Evolutionary conservation across 1,140 invertebrate species (phyloP), one percentile per base, ranked within the genome.

Genomic region (Lordiphosa clarofinis): DNA sequence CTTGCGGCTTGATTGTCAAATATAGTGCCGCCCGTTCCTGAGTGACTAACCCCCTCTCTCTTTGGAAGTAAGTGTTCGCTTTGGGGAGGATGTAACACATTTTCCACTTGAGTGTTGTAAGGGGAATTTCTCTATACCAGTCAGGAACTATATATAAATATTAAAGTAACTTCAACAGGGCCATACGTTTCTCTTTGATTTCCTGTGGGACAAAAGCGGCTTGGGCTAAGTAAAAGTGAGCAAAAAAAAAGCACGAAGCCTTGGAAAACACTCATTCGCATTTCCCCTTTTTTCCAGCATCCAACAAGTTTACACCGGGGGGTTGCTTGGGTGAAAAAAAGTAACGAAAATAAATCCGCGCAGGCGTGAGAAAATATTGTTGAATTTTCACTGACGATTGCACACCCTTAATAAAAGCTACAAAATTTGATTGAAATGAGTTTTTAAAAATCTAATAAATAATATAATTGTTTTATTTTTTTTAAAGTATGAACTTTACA

Each of bases 1-100:
- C 81, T 88, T 82, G 86, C 69, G 76, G 84, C 82, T 76, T 78
- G 78, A 86, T 84, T 84, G 73, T 86, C 78, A 84, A 73, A 64
- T 59, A 69, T 66, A 36, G 4, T 13, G 21, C 15, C 49, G 12
- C 11, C 24, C 21, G 19, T 65, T 24, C 60, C 56, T 66, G 63
- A 65, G 60, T 65, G 43, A 64, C 24, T 54, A 11, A 49, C 24
- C 48, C 33, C n/a, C 21, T 31, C 31, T 42, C 24, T 10, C 15
- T 36, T 44, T 48, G 38, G 42, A 54, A 66, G 52, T 54, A 53
- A 64, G 49, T 57, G 42, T 44, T 57, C 21, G 38, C 46, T 35
- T 44, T 46, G 8, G 13, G 38, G 24, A 54, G 66, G 61, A 62
- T 71, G 63, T 72, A 75, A 81, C 76, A 76, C 76, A 72, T 76